phyloP scores from a whole-genome alignment of 2,113 vertebrate species.

The Chauna torquata region DNA sequence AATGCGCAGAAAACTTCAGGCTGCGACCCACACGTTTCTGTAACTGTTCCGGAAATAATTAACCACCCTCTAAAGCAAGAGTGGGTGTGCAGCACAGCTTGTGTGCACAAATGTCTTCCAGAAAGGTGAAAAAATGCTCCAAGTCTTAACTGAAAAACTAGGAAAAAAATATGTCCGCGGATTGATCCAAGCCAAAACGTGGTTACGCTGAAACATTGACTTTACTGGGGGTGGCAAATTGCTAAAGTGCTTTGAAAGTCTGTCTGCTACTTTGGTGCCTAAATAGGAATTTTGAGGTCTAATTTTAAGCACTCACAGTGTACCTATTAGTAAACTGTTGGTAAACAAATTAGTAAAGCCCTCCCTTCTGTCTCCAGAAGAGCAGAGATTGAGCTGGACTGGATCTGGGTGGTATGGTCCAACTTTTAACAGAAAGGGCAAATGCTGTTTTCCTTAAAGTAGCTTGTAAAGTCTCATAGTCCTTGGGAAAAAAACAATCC shows the following conservation, averaged over 20 bases:
- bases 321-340: neutral
- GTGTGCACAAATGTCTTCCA: fast-evolving
- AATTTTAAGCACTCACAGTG: neutral
- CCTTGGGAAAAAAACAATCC: neutral
- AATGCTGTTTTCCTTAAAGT: neutral
- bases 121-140: neutral
- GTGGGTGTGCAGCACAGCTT: neutral
- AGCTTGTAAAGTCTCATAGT: neutral
- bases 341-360: neutral
- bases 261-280: neutral
- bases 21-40: neutral
- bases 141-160: neutral
- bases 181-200: fast-evolving
- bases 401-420: neutral
- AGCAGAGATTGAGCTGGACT: neutral
- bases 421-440: neutral
- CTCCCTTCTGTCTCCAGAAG: neutral
- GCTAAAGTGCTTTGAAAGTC: neutral
- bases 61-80: neutral
- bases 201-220: fast-evolving
- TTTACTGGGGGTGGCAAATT: fast-evolving
- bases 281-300: neutral
- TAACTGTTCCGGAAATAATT: neutral
- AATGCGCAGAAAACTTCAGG: fast-evolving
- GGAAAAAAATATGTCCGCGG: fast-evolving